Base-by-base conservation (phyloP, 2,113 vertebrate genomes). In the Pituophis catenifer region DNA sequence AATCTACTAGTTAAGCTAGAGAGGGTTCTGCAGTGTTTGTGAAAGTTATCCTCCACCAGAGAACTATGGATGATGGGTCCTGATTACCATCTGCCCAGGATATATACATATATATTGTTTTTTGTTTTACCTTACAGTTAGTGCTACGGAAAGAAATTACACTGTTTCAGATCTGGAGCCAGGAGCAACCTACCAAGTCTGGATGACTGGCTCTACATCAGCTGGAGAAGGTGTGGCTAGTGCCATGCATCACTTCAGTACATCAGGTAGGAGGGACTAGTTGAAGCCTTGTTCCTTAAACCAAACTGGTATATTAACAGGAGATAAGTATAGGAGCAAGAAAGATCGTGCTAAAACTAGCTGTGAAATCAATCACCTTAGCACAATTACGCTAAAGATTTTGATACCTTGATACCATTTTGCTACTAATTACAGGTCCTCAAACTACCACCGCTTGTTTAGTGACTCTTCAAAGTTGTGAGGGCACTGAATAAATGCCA, bases 211-310 rank as follows among this genome's bases (percentile, higher is more conserved):
- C 0, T 96, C 97, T 70, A 97, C 96, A 55, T 44, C 8, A 0
- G 95, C 94, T 0, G 97, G 97, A 86, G 94, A 96, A 91, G 96
- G 97, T 3, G 93, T 93, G 1, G 88, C 95, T 6, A 95, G 96
- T 29, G 91, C 62, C 38, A 62, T 62, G 70, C 95, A 97, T 57
- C 17, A 19, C 48, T 91, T 97, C 88, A 91, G 94, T 38, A 95
- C 95, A 0, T 95, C 95, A 95, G 96, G 97, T 97, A 95, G 26
- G 91, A 87, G 23, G 19, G 89, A 24, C 1, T 11, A 12, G 26
- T 24, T 2, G 26, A 29, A 59, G 2, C 0, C 53, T 33, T 58
- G 75, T 1, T 33, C 11, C 44, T 38, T 89, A 33, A 50, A 57
- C 26, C 48, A 55, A 33, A 9, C 26, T 7, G 1, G 54, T 2